Conservation (phyloP, 2,113 vertebrate species). For the Dromiciops gliroides region DNA sequence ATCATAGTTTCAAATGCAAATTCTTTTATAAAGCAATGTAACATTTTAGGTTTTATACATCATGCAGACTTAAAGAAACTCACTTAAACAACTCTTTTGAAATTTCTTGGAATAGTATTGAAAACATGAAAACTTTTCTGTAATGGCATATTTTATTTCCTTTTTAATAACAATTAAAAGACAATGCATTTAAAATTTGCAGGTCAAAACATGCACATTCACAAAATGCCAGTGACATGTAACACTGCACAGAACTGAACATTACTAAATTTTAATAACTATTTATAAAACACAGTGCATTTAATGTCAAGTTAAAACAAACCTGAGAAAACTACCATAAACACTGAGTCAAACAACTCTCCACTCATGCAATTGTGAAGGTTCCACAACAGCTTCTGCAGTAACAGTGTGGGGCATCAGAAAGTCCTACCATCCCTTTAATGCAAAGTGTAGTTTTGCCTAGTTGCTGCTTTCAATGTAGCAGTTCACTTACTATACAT, state of each 20-base stretch:
- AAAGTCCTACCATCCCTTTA: conserved; percentile 76
- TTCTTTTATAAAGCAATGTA: neutral
- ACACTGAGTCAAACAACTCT: conserved; percentile 86
- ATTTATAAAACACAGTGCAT: conserved; percentile 90
- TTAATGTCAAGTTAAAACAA: conserved; percentile 85
- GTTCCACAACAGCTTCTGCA: conserved; percentile 87
- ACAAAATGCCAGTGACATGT: conserved; percentile 88
- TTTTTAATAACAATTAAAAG: conserved; percentile 90
- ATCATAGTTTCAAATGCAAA: conserved; percentile 11
- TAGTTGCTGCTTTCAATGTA: conserved; percentile 68
- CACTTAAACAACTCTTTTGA: conserved; percentile 18
- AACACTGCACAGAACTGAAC: conserved; percentile 84
- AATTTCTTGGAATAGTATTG: conserved; percentile 53
- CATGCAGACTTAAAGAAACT: conserved; percentile 5
- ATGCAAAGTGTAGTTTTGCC: conserved; percentile 77
- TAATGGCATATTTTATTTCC: conserved; percentile 86
- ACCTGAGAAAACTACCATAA: conserved; percentile 90
- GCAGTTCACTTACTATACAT: conserved; percentile 60
- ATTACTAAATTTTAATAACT: conserved; percentile 84
- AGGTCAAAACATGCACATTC: conserved; percentile 98
- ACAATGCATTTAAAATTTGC: conserved; percentile 95
- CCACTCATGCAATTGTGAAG: conserved; percentile 92
- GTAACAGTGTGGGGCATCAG: conserved; percentile 84
- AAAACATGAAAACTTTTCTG: conserved; percentile 61
- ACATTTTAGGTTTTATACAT: neutral